Percentiles rank a stretch among this genome's conserved stretches.
Conservation (phyloP, 2,113 vertebrate genomes). For the Eonycteris spelaea region DNA sequence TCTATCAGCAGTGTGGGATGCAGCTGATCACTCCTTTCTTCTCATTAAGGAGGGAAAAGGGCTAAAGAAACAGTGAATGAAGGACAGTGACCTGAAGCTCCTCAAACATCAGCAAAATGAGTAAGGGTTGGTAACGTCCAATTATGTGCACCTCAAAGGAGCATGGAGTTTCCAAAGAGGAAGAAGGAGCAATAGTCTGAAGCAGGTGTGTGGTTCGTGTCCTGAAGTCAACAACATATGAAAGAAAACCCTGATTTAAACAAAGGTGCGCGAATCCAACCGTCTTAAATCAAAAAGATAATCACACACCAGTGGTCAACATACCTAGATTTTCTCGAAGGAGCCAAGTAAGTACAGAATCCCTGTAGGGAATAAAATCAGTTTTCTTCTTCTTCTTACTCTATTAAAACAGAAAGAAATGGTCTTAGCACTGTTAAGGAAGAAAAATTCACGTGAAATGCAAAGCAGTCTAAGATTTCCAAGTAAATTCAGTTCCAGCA, state of each 20-base stretch:
- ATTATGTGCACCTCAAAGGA: not conserved
- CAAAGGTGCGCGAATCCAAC: not conserved
- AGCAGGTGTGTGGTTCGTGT: not conserved
- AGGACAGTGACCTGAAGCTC: not conserved
- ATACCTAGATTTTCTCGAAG: conserved; percentile 98
- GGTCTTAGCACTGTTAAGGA: not conserved
- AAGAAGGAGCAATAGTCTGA: not conserved
- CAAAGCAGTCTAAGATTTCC: not conserved
- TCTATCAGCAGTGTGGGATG: not conserved
- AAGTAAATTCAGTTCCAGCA: conserved; percentile 8
- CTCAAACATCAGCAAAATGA: not conserved
- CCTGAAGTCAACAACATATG: not conserved
- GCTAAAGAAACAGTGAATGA: not conserved
- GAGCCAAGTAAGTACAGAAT: conserved; percentile 99
- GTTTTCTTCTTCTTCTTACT: conserved; percentile 99
- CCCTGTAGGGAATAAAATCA: conserved; percentile 98
- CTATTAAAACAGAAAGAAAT: conserved; percentile 81
- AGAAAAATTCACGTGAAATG: not conserved
- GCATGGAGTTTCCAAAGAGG: not conserved
- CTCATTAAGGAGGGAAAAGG: not conserved
- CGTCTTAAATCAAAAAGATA: not conserved
- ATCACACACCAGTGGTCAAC: conserved; percentile 4
- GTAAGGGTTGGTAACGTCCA: fast-evolving
- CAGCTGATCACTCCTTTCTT: not conserved
- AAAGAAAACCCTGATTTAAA: not conserved